Base-by-base conservation (phyloP, 2,797 vertebrate genomes). In the Rhinogobio ventralis region DNA sequence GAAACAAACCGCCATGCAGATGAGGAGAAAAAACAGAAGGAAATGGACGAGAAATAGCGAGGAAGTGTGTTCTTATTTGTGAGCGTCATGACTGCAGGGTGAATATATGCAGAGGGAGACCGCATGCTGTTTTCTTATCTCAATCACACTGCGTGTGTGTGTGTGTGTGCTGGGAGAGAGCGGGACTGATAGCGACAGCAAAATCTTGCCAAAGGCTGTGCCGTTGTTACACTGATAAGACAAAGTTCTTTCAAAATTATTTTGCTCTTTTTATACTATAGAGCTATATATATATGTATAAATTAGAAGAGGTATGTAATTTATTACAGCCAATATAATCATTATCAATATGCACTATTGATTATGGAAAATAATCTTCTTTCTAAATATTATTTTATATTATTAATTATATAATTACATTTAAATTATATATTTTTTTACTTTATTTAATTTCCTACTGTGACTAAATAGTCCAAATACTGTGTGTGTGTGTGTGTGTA, bases 71-170 rank as follows among this genome's bases (percentile, higher is more conserved):
- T 85, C 55, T 49, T 64, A 49, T 79, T 85, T 79, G 83, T 64
- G 42, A 57, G 69, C 90, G 71, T 89, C 86, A 91, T 73, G 55
- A 81, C 68, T 81, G 69, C 71, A 75, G 78, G 79, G 39, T 64
- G 46, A 66, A 81, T 80, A 71, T 71, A 64, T 83, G 85, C 64
- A 74, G 55, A 66, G 57, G 57, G 45, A 55, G 73, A 90, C 88
- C n/a, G 86, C 28, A 67, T 83, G n/a, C 28, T 74, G 62, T 86
- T 82, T 85, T 33, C 77, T 86, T 88, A 92, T 89, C 90, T 81
- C 90, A 90, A 89, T 92, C 90, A 85, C 87, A 76, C 79, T 15
- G 72, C 15, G 25, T 71, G 62, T 69, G 82, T 69, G 53, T 78
- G 82, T 39, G 74, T 49, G 30, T 80, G 71, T 57, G 53, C 25